Evolutionary conservation across 1,140 invertebrate genomes (phyloP), one percentile per base, ranked within the genome.

Genomic region (Penaeus indicus): DNA sequence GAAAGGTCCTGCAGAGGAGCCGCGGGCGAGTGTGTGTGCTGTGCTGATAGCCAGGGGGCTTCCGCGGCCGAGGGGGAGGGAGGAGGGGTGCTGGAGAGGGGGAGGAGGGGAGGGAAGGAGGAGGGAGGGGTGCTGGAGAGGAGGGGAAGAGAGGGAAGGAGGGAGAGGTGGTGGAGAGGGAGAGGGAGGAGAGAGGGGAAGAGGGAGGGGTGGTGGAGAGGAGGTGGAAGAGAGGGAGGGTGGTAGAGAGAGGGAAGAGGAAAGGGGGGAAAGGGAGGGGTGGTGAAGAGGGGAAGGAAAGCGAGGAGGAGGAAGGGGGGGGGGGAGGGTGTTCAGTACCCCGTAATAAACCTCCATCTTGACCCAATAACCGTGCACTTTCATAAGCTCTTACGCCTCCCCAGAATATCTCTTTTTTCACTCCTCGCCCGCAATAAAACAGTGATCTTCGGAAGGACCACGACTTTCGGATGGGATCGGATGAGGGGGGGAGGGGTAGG

Each of bases 381-480:
- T 54, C 54, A 54, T 54, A 54, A 54, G 16, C 11, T 13, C 54
- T 54, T 11, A 16, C 54, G 11, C 54, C 63, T 67, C 8, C 47
- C 81, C 64, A 32, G 62, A 63, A 60, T 83, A 60, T 83, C 81
- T 67, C 25, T 63, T 61, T 42, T 42, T 67, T 63, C 38, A 60
- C 64, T 63, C 64, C 81, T 67, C 81, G 21, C 60, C 64, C 62
- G 62, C 77, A 32, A 42, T 79, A 80, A 54, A 62, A 60, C 32
- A 27, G 8, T 32, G 81, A 47, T 64, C 62, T 27, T 61, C n/a
- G 63, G 0, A 32, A 64, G 21, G 63, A 54, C 54, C 54, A 13
- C 1, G 5, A 7, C 47, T 54, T 54, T 54, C 11, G 54, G 63
- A 4, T 21, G 25, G 63, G 8, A 0, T 61, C 42, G 7, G 38